Percentiles rank a stretch among this genome's conserved stretches.
Evolutionary conservation across 2,797 vertebrate genomes (phyloP).

Genomic region (Squalus acanthias): DNA sequence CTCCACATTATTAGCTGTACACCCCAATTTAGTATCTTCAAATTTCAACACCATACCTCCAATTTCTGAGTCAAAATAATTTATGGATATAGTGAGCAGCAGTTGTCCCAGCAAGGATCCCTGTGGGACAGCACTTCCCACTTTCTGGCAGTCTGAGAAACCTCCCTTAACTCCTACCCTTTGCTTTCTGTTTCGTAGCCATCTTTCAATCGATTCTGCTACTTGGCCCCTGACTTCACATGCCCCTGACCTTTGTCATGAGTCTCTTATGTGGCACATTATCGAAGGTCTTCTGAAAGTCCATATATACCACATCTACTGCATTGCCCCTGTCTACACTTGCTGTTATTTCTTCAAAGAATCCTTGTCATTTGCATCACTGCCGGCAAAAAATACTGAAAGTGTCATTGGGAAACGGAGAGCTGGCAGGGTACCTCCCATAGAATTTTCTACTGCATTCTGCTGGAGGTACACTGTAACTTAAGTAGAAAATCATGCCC

Average conservation of each 20-base stretch:
- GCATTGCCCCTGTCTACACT: neutral
- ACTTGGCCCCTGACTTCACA: neutral
- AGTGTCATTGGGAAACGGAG: neutral
- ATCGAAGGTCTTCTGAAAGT: neutral
- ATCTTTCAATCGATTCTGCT: neutral
- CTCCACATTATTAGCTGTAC: neutral
- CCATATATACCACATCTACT: neutral
- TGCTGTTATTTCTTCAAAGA: neutral
- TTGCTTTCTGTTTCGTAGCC: neutral
- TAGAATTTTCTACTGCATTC: neutral
- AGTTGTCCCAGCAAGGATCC: neutral
- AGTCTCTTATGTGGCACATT: neutral
- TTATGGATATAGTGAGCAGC: neutral
- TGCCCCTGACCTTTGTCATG: neutral
- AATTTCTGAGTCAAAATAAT: neutral
- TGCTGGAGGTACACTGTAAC: neutral
- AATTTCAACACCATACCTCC: neutral
- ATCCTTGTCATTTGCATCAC: neutral
- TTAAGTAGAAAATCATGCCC: neutral
- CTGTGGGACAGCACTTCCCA: neutral
- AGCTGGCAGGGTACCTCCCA: neutral
- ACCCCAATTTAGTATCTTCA: neutral
- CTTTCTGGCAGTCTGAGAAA: neutral
- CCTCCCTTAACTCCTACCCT: neutral
- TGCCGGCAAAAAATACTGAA: neutral